phyloP scores from a whole-genome alignment of 1,140 invertebrate species.

The Muscidifurax raptorellus region DNA sequence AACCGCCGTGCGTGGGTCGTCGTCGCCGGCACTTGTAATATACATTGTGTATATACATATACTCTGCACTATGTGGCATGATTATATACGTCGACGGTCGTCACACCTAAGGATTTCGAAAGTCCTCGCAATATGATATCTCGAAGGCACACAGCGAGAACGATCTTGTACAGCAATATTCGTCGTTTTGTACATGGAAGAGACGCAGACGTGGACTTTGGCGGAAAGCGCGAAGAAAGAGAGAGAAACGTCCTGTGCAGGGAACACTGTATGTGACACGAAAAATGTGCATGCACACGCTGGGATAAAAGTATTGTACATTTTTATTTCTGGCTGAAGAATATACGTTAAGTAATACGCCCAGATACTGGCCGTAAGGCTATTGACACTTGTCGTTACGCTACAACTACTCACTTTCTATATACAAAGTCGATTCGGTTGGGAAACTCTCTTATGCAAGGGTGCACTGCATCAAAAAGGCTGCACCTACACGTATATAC shows the following conservation, averaged over 20 bases:
- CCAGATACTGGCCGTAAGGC: not conserved
- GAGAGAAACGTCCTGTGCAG: not conserved
- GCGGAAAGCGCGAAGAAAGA: conserved; percentile 43
- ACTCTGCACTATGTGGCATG: not conserved
- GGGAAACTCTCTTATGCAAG: not conserved
- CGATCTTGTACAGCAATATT: not conserved
- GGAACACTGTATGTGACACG: not conserved
- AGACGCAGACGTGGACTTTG: conserved; percentile 1
- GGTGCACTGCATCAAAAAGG: not conserved
- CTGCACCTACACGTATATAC: too few species aligned
- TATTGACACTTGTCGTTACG: too few species aligned
- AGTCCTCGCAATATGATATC: conserved; percentile 15
- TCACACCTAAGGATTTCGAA: conserved; percentile 22
- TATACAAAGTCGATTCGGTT: not conserved
- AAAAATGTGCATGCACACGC: not conserved
- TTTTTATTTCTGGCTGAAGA: not conserved
- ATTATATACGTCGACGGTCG: not conserved
- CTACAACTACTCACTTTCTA: too few species aligned
- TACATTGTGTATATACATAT: not conserved
- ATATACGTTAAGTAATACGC: too few species aligned
- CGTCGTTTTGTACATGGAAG: conserved; percentile 22
- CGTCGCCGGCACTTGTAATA: not conserved
- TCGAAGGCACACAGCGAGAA: not conserved
- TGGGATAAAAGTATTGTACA: conserved; percentile 34
- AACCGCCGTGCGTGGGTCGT: conserved; percentile 8